Percentiles rank a stretch among this genome's conserved stretches.
These are phyloP conservation scores for Prosapia bicincta DNA, from an alignment of 2,888 invertebrate species.

Conservation along the genomic window DNA sequence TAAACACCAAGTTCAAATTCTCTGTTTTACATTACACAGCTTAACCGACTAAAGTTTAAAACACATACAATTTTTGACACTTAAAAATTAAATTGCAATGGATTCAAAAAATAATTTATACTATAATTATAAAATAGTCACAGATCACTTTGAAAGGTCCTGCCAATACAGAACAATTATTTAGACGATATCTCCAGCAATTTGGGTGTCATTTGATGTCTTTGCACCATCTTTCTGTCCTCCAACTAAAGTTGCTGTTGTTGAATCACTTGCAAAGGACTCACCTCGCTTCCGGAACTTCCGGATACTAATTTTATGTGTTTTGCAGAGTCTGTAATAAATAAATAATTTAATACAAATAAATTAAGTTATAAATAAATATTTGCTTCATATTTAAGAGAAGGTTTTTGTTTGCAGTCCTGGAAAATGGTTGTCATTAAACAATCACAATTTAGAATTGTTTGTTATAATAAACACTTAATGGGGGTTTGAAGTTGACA, in stretches of 20 bases:
- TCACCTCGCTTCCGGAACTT: constrained; percentile 21
- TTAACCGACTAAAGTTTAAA: too few species aligned
- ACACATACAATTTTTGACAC: not conserved
- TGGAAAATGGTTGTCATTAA: too few species aligned
- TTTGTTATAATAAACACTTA: too few species aligned
- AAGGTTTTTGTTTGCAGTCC: too few species aligned
- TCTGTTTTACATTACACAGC: too few species aligned
- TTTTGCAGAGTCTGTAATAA: constrained; percentile 25
- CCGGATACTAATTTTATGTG: constrained; percentile 9
- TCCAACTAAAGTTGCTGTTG: constrained; percentile 22
- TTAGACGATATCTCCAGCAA: not conserved
- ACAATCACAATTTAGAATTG: too few species aligned
- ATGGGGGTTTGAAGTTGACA: too few species aligned
- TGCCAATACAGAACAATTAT: not conserved
- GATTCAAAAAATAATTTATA: not conserved
- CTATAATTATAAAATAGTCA: not conserved
- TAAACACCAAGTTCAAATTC: too few species aligned
- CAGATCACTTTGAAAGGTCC: not conserved
- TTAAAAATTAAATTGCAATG: not conserved
- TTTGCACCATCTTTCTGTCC: not conserved
- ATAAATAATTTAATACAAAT: too few species aligned
- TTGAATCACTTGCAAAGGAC: constrained; percentile 24
- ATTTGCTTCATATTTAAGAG: too few species aligned
- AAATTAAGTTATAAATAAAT: too few species aligned
- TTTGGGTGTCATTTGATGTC: not conserved